Percentiles rank a stretch among this genome's conserved stretches.
These are phyloP conservation scores for Apis cerana DNA, from an alignment of 1,140 invertebrate species.

Conservation along the genomic window DNA sequence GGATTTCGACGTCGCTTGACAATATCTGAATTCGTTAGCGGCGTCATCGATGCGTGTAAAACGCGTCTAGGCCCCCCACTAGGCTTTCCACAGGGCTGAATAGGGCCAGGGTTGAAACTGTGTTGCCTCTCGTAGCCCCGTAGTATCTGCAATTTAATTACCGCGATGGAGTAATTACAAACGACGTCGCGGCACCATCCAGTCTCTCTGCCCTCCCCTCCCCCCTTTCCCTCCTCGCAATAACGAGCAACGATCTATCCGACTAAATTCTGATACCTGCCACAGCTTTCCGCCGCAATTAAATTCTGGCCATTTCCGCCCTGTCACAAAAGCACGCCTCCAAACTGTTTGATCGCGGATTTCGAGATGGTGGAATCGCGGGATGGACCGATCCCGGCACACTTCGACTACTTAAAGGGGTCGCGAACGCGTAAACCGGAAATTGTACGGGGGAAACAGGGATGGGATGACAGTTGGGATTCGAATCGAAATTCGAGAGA, in stretches of 20 bases:
- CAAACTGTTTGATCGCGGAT: too few relatives aligned
- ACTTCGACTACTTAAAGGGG: neutral
- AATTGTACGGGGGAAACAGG: neutral
- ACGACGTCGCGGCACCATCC: constrained; percentile 32
- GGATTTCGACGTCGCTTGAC: constrained; percentile 6
- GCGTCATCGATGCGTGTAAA: constrained; percentile 28
- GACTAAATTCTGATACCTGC: constrained; percentile 57
- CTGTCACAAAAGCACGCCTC: constrained; percentile 15
- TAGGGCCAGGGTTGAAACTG: constrained; percentile 43
- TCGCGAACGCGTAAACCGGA: neutral
- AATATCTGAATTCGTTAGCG: constrained; percentile 34
- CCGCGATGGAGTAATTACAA: constrained; percentile 54
- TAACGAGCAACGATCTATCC: constrained; percentile 60
- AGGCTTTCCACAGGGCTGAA: constrained; percentile 1
- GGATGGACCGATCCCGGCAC: too few relatives aligned
- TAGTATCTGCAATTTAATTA: constrained; percentile 61
- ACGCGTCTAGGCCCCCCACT: neutral
- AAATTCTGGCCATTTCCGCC: constrained; percentile 42
- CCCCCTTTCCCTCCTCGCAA: neutral
- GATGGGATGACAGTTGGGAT: neutral
- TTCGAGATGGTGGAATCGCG: too few relatives aligned
- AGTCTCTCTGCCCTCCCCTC: constrained; percentile 25
- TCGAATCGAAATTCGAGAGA: neutral
- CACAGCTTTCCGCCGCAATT: constrained; percentile 43
- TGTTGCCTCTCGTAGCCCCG: constrained; percentile 2